Base-by-base conservation (phyloP, 2,888 invertebrate genomes). In the Callyntrura guangdongensis region DNA sequence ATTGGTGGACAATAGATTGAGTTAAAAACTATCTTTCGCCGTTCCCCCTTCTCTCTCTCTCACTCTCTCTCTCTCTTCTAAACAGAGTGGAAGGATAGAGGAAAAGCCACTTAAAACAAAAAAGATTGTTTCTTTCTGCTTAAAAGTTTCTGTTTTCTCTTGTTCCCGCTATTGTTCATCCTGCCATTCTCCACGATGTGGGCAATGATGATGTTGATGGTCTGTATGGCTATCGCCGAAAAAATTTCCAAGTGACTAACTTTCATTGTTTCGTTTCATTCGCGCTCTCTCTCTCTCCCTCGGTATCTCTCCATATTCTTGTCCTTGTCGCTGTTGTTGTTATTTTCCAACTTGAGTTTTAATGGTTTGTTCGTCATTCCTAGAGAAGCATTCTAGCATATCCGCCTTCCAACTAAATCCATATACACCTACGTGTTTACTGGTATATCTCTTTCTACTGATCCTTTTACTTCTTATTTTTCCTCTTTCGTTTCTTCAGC, bases 191-290 rank as follows among this genome's bases (percentile, higher is more conserved):
- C 36, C 36, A 61, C 9, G 53, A 11, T 53, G 53, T 5, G 2
- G 69, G 25, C 25, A 27, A 77, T 79, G 47, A 45, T 56, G 79
- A 12, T 25, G 9, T 4, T 49, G 83, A 20, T 47, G 4, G 64
- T 45, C 77, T 59, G 22, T 72, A 25, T 74, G 22, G 22, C 64
- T 20, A 69, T 64, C 22, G 22, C 45, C 47, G 36, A 45, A 56
- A 77, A 81, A 79, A 90, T 85, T 90, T 90, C 90, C 90, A 85
- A 85, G 67, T 85, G 85, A 90, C 79, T 90, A 85, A 79, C 47
- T 85, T 85, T 85, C 90, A 90, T 90, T 90, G 90, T 90, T 85
- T 85, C 47, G 47, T 20, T 45, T 45, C 45, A 25, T 67, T 64
- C 64, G 11, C 59, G 17, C 3, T 61, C 11, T 67, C 25, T 36